Evolutionary conservation across 2,797 vertebrate genomes (phyloP).

Genomic region (Otolemur crassicaudatus): DNA sequence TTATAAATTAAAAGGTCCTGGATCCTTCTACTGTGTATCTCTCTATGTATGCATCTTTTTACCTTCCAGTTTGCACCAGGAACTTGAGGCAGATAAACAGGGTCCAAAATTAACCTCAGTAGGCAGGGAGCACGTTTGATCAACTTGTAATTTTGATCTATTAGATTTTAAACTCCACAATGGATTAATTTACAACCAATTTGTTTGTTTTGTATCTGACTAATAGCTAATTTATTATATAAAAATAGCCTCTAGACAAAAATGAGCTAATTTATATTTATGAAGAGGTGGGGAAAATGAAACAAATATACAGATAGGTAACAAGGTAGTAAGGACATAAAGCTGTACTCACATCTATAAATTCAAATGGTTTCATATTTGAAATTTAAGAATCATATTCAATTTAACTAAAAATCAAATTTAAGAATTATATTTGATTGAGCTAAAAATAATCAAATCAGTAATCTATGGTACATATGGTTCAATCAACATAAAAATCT

Average conservation of each 20-base stretch:
- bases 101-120: background rate
- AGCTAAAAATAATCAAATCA: slow-evolving; percentile 4
- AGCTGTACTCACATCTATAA: background rate
- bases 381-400: background rate
- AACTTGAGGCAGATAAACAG: background rate
- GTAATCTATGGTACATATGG: background rate
- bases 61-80: background rate
- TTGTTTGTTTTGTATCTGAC: background rate
- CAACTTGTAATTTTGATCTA: background rate
- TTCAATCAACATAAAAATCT: background rate
- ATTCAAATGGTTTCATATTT: background rate
- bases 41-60: background rate
- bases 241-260: slow-evolving; percentile 16
- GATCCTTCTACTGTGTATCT: background rate
- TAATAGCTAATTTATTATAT: background rate
- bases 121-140: background rate
- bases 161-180: background rate
- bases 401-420: background rate
- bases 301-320: background rate
- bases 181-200: background rate
- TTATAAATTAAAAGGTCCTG: background rate
- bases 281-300: background rate
- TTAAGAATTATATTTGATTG: background rate
- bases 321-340: background rate
- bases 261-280: background rate